Conservation (phyloP, 2,113 vertebrate species). For the Phalacrocorax aristotelis region DNA sequence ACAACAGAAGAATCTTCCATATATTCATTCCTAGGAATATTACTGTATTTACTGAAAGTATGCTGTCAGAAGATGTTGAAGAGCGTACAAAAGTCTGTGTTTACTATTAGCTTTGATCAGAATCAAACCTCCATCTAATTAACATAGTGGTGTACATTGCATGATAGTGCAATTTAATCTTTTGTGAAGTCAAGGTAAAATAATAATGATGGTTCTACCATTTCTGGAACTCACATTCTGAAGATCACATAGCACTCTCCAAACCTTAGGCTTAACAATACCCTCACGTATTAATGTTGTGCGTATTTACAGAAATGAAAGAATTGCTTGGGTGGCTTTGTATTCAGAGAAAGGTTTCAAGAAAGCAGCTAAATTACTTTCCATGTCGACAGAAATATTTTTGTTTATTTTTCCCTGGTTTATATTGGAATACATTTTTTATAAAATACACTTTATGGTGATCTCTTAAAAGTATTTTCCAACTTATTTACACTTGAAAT, state of each 20-base stretch:
- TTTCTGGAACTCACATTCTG: not conserved
- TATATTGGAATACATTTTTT: not conserved
- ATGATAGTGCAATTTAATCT: not conserved
- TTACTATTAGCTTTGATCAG: not conserved
- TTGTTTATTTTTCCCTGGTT: not conserved
- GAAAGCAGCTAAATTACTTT: not conserved
- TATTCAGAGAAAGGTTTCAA: not conserved
- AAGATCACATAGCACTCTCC: not conserved
- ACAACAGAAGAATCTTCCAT: not conserved
- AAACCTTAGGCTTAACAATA: not conserved
- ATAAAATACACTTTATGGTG: not conserved
- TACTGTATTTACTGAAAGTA: not conserved
- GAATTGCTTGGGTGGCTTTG: rapidly evolving
- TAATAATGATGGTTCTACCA: not conserved
- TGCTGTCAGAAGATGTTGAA: not conserved
- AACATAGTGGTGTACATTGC: not conserved
- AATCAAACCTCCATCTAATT: not conserved
- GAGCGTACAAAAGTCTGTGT: not conserved
- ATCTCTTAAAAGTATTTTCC: not conserved
- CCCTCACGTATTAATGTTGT: not conserved
- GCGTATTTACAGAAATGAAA: not conserved
- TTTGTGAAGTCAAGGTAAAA: not conserved
- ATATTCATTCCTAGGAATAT: not conserved
- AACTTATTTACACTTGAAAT: not conserved
- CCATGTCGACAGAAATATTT: not conserved